Evolutionary conservation across 92 coral and sea anemone genomes (phyloP).

Genomic region (Nematostella vectensis): DNA sequence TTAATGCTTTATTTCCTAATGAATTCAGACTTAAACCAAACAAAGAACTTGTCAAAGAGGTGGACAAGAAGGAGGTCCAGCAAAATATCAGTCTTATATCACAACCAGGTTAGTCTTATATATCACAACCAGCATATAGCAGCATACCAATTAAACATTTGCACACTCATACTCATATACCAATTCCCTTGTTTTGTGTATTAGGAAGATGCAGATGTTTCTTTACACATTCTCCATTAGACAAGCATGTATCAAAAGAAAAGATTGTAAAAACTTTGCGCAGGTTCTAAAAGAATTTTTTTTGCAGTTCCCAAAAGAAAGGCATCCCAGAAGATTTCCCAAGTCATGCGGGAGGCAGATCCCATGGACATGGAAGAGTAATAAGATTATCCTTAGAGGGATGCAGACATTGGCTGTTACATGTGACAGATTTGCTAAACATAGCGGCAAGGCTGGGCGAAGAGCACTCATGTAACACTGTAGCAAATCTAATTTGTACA

Average conservation of each 20-base stretch:
- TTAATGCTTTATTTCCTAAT: background rate
- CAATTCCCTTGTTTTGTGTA: background rate
- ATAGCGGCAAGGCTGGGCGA: too few relatives aligned
- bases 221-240: too few relatives aligned
- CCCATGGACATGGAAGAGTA: slow-evolving; percentile 87
- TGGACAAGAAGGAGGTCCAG: slow-evolving; percentile 69
- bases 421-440: too few relatives aligned
- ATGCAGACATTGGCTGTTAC: too few relatives aligned
- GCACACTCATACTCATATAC: too few relatives aligned
- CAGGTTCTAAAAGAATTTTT: too few relatives aligned
- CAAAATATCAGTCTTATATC: slow-evolving; percentile 81
- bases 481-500: too few relatives aligned
- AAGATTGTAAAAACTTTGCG: too few relatives aligned
- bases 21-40: slow-evolving; percentile 69
- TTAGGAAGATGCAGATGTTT: background rate
- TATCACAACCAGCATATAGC: too few relatives aligned
- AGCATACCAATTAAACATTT: background rate
- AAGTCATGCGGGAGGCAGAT: slow-evolving; percentile 89
- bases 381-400: background rate
- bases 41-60: slow-evolving; percentile 79
- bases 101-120: slow-evolving; percentile 62
- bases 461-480: too few relatives aligned
- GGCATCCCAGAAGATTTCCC: slow-evolving; percentile 79
- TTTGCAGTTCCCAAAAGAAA: slow-evolving; percentile 59
- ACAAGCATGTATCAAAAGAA: too few relatives aligned